These are phyloP conservation scores for Pavo muticus DNA, from an alignment of 2,113 vertebrate genomes.

Conservation along the genomic window DNA sequence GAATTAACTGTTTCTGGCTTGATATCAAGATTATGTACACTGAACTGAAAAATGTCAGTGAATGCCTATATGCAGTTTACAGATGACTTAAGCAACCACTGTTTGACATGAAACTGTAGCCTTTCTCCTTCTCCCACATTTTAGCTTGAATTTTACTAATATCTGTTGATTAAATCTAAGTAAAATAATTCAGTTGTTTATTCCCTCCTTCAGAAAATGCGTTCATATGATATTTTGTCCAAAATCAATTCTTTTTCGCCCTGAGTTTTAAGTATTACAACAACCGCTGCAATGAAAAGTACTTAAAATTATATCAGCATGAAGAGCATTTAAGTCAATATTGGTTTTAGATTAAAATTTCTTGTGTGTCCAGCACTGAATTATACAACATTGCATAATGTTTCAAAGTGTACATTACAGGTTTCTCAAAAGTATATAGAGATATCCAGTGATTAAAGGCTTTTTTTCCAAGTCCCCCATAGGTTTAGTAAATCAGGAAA, in stretches of 20 bases:
- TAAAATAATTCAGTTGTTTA: neutral
- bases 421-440: slow-evolving; percentile 36
- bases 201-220: neutral
- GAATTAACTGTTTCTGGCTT: slow-evolving; percentile 8
- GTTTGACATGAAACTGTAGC: neutral
- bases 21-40: neutral
- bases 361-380: slow-evolving; percentile 29
- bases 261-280: slow-evolving; percentile 10
- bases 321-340: slow-evolving; percentile 45
- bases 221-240: neutral
- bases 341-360: slow-evolving; percentile 61
- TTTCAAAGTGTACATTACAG: slow-evolving; percentile 30
- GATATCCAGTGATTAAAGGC: slow-evolving; percentile 33
- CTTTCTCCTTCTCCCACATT: neutral
- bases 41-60: neutral
- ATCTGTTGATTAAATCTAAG: neutral
- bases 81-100: neutral
- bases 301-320: slow-evolving; percentile 37
- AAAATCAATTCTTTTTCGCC: slow-evolving; percentile 14
- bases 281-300: neutral
- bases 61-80: neutral
- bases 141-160: neutral
- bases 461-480: neutral
- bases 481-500: neutral
- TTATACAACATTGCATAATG: slow-evolving; percentile 37